These are phyloP conservation scores for Sebastes fasciatus DNA, from an alignment of 2,113 vertebrate species.

Conservation along the genomic window DNA sequence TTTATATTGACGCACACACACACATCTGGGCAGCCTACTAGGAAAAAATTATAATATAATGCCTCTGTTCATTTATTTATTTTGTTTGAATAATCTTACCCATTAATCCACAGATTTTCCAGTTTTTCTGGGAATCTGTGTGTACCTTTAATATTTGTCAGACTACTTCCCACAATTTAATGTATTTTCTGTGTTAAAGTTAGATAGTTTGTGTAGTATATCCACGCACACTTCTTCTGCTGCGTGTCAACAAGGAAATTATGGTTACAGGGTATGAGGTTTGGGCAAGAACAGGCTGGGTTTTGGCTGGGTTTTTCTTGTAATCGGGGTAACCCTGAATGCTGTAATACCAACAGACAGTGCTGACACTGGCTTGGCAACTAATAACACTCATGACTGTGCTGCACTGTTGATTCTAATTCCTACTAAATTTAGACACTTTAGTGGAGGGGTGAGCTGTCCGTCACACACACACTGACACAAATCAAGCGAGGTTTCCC, in stretches of 20 bases:
- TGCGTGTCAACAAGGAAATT: background rate
- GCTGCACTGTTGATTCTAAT: background rate
- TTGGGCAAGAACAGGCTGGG: background rate
- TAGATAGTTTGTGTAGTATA: background rate
- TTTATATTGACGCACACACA: background rate
- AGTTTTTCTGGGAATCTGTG: background rate
- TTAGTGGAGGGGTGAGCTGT: background rate
- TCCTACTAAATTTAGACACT: conserved; percentile 3
- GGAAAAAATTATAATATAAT: background rate
- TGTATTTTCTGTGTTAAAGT: background rate
- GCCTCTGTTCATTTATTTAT: background rate
- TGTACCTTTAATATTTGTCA: background rate
- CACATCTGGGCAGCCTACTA: background rate
- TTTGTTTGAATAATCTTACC: background rate
- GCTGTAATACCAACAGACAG: background rate
- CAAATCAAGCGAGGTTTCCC: background rate
- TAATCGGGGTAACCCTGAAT: background rate
- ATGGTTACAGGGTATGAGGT: background rate
- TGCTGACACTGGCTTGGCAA: background rate
- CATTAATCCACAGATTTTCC: background rate
- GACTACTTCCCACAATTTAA: background rate
- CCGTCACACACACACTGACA: background rate
- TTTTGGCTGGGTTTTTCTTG: background rate
- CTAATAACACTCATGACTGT: background rate
- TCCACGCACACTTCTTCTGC: background rate